Evolutionary conservation across 1,140 invertebrate genomes (phyloP).

Genomic region (Bombus difficillimus): DNA sequence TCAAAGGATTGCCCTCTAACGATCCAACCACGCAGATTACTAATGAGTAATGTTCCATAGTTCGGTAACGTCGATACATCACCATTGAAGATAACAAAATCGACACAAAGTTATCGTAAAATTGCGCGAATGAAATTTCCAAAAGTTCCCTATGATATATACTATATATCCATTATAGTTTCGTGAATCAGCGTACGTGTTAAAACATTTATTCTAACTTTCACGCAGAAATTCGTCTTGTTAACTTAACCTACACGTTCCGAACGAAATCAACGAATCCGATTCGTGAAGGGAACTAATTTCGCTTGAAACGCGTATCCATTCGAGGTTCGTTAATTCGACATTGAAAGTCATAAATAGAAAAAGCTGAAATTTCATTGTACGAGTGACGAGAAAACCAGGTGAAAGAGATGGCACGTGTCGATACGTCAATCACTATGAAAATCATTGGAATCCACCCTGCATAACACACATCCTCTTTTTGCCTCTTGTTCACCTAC

Average conservation of each 20-base stretch:
- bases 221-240: background rate
- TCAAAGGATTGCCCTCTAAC: constrained; percentile 19
- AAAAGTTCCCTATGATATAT: too few relatives aligned
- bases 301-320: constrained; percentile 6
- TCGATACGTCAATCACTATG: constrained; percentile 63
- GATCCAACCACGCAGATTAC: background rate
- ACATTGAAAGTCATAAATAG: constrained; percentile 32
- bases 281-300: background rate
- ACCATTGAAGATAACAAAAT: background rate
- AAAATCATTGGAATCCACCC: constrained; percentile 48
- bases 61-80: background rate
- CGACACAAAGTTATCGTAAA: background rate
- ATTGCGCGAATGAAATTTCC: background rate
- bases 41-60: constrained; percentile 29
- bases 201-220: background rate
- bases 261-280: background rate
- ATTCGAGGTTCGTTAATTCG: constrained; percentile 17
- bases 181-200: too few relatives aligned
- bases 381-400: constrained; percentile 49
- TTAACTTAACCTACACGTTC: background rate
- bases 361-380: constrained; percentile 42
- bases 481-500: constrained; percentile 25
- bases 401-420: constrained; percentile 53
- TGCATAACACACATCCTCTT: constrained; percentile 32
- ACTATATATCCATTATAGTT: too few relatives aligned